phyloP scores from a whole-genome alignment of 92 coral and sea anemone species.

The Plumapathes pennacea region DNA sequence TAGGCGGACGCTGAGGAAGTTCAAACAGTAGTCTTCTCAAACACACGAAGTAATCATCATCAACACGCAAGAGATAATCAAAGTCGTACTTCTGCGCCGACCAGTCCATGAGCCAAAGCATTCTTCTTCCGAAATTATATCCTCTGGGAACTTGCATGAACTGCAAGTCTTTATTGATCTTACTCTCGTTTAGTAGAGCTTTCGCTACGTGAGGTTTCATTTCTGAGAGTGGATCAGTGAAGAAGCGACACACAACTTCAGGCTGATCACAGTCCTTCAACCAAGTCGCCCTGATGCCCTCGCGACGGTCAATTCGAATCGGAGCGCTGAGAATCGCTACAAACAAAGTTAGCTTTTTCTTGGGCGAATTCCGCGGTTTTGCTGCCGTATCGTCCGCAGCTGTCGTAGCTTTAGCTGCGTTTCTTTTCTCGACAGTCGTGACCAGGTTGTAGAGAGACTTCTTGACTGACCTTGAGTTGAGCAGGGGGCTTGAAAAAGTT shows the following conservation, averaged over 20 bases:
- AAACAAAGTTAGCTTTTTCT: constrained; percentile 43
- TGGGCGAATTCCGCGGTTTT: not conserved
- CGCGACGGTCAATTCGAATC: constrained; percentile 76
- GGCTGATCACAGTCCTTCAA: constrained; percentile 61
- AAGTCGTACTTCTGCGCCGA: constrained; percentile 67
- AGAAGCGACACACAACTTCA: constrained; percentile 80
- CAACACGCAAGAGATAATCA: constrained; percentile 82
- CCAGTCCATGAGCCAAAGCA: constrained; percentile 89
- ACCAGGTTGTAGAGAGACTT: too few relatives aligned
- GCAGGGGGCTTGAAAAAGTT: too few relatives aligned
- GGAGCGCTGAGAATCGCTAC: constrained; percentile 91
- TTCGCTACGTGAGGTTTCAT: constrained; percentile 56
- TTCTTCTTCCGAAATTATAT: constrained; percentile 77
- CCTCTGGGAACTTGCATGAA: constrained; percentile 79
- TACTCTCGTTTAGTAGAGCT: constrained; percentile 57
- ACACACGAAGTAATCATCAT: constrained; percentile 93
- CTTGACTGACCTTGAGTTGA: too few relatives aligned
- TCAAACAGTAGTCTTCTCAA: constrained; percentile 73
- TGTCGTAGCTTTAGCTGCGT: too few relatives aligned
- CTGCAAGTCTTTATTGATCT: constrained; percentile 55
- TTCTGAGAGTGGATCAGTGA: constrained; percentile 70
- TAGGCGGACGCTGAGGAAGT: constrained; percentile 61
- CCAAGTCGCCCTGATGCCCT: constrained; percentile 87
- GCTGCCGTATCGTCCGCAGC: not conserved
- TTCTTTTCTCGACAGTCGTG: too few relatives aligned